These are phyloP conservation scores for Baronia brevicornis DNA, from an alignment of 2,888 invertebrate species.

Conservation along the genomic window DNA sequence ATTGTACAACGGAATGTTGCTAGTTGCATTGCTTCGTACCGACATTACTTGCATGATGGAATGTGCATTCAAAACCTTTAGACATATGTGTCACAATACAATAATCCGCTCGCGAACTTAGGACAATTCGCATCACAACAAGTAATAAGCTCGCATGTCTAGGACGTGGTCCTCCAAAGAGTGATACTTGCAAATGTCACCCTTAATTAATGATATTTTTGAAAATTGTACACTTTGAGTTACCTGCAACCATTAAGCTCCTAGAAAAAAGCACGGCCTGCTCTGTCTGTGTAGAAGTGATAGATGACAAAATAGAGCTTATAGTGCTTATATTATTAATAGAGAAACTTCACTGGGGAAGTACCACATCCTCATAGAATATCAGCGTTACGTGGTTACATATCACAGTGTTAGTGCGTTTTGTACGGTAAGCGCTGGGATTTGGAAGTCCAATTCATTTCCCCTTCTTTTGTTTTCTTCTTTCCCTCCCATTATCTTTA, in stretches of 20 bases:
- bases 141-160: slow-evolving; percentile 51
- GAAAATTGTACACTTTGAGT: slow-evolving; percentile 44
- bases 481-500: too few species aligned
- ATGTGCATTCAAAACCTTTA: slow-evolving; percentile 50
- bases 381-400: too few species aligned
- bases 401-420: too few species aligned
- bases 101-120: slow-evolving; percentile 26
- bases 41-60: slow-evolving; percentile 37
- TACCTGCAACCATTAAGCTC: slow-evolving; percentile 46
- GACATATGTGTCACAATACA: slow-evolving; percentile 50
- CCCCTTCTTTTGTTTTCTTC: too few species aligned
- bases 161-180: slow-evolving; percentile 59
- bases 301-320: too few species aligned
- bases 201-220: slow-evolving; percentile 69
- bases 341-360: too few species aligned
- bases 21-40: slow-evolving; percentile 42
- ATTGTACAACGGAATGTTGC: slow-evolving; percentile 73
- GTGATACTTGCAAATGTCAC: slow-evolving; percentile 67
- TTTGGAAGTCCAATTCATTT: too few species aligned
- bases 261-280: slow-evolving; percentile 47
- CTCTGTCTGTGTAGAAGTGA: slow-evolving; percentile 28
- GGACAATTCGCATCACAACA: slow-evolving; percentile 33
- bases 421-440: too few species aligned
- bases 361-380: too few species aligned
- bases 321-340: too few species aligned